Evolutionary conservation across 2,113 vertebrate species (phyloP), one percentile per base, ranked within the genome.

Genomic region (Pristiophorus japonicus): DNA sequence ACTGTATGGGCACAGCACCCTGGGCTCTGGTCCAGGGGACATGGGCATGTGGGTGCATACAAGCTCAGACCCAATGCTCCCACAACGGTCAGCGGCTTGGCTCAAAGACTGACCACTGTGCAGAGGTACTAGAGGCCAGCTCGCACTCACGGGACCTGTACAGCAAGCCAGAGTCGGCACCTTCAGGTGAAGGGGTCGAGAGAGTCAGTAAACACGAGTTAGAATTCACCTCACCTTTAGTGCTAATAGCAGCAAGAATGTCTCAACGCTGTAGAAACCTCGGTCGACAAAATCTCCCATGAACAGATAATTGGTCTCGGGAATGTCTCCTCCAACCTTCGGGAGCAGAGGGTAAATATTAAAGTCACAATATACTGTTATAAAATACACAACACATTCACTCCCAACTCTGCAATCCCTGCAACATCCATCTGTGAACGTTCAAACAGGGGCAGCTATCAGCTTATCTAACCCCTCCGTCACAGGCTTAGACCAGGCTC

Each of bases 241-340:
- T 16, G 99, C 99, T 95, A 99, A 97, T 75, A 99, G 97, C 94
- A 99, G 97, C 51, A 99, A 98, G 96, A 99, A 99, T 0, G 99
- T 99, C 97, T 99, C 99, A 0, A 99, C 99, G 20, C 99, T 99
- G 97, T 99, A 99, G 97, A 99, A 99, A 55, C 99, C 99, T 96
- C 99, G 96, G 96, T 99, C 99, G 96, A 99, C 99, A 97, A 99
- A 99, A 97, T 99, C 99, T 14, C 99, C 99, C 99, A 99, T 99
- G 97, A 99, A 99, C 96, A 99, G 98, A 97, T 99, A 99, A 97
- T 99, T 99, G 96, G 99, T 99, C 97, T 99, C 99, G 27, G 99
- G 99, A 96, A 99, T 98, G 0, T 99, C 99, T 0, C 99, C 99
- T 51, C 99, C 99, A 7, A 99, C 99, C 99, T 99, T 96, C 0